Conservation (phyloP, 2,113 vertebrate species). For the Isurus oxyrinchus region DNA sequence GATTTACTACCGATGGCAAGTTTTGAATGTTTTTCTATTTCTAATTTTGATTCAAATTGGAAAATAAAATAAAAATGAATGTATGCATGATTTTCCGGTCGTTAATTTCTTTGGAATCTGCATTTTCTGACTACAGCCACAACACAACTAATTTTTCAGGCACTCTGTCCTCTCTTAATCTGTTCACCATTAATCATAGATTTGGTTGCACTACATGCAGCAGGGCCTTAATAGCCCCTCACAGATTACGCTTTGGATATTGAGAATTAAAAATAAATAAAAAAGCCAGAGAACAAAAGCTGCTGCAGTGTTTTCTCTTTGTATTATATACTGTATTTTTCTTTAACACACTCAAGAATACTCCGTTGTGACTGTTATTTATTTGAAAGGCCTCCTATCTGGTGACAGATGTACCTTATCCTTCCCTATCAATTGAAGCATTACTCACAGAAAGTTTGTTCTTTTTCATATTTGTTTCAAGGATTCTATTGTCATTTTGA, state of each 20-base stretch:
- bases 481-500: conserved; percentile 82
- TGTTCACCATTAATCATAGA: conserved; percentile 72
- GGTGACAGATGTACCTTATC: conserved; percentile 91
- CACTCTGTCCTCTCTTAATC: conserved; percentile 69
- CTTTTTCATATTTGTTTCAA: conserved; percentile 82
- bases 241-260: conserved; percentile 42
- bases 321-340: conserved; percentile 20
- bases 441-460: conserved; percentile 83
- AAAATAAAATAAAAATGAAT: conserved; percentile 43
- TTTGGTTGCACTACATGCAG: conserved; percentile 69
- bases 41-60: conserved; percentile 11
- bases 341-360: conserved; percentile 66
- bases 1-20: background rate
- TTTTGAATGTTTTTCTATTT: conserved; percentile 1
- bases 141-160: conserved; percentile 74
- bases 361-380: conserved; percentile 87
- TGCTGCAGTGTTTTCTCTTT: conserved; percentile 39
- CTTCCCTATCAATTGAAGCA: conserved; percentile 83
- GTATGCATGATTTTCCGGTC: conserved; percentile 65
- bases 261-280: conserved; percentile 69
- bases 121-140: conserved; percentile 70
- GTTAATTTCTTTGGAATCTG: conserved; percentile 70
- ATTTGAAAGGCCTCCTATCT: conserved; percentile 81
- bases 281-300: conserved; percentile 66
- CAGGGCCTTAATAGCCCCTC: conserved; percentile 48